Base-by-base conservation (phyloP, 2,888 invertebrate species). In the Philaethria dido region DNA sequence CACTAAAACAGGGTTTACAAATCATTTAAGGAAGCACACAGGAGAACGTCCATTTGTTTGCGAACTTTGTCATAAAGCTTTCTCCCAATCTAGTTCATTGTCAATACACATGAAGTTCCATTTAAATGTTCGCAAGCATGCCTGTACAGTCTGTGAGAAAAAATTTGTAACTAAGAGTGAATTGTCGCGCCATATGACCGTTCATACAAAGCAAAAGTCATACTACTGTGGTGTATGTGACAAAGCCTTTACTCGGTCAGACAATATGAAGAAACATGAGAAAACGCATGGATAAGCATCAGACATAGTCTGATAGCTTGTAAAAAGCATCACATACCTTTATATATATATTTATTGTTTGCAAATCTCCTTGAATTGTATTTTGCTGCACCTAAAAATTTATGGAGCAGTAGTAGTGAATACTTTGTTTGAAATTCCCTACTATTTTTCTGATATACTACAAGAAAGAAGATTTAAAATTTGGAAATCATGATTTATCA, bases 81-180 rank as follows among this genome's bases (percentile, higher is more conserved):
- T 93, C 77, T 93, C 93, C 57, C 93, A 93, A 72, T 93, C 93
- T 14, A 93, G 93, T 78, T 93, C 93, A 62, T 84, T 93, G 18
- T 93, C 93, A 55, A 93, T 93, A 78, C 93, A 93, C 74, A 93
- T 93, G 93, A 93, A 93, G 79, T 93, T 93, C 73, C 93, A 93
- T 72, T 80, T 93, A 6, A 93, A 93, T 83, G 93, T 93, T 42
- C 87, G 93, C 52, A 93, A 93, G 77, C 93, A 93, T 83, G 89
- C 89, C 42, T 93, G 93, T 79, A 92, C 93, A 2, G 89, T 93
- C 44, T 93, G 93, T 78, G 93, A 93, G 78, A 93, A 93, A 78
- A 93, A 93, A 77, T 93, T 93, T 87, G 93, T 93, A 16, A 93
- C 93, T 48, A 93, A 93, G 78, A 93, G 93, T 86, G 93, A 93